Percentiles rank a stretch among this genome's conserved stretches.
Conservation (phyloP, 2,113 vertebrate genomes). For the Campylorhamphus procurvoides region DNA sequence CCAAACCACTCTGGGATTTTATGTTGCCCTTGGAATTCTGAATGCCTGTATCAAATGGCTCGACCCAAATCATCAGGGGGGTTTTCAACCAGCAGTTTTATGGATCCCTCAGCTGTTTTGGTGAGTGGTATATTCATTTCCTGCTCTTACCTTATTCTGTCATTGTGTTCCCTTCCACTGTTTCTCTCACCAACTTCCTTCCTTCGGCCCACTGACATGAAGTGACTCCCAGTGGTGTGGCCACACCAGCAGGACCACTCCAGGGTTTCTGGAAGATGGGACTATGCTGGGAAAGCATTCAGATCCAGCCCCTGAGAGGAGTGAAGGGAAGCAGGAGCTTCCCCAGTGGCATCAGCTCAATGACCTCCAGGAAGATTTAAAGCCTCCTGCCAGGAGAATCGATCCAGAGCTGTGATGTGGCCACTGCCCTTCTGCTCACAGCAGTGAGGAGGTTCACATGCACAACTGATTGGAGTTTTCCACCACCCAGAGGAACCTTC, state of each 20-base stretch:
- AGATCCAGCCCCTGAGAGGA: rapidly evolving
- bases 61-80: too few relatives aligned
- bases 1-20: neutral
- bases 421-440: neutral
- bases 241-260: neutral
- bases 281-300: neutral
- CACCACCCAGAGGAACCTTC: neutral
- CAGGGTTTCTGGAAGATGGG: neutral
- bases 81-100: neutral
- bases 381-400: neutral
- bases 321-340: neutral
- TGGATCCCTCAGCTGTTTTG: neutral
- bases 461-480: neutral
- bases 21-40: neutral
- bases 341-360: neutral
- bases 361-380: neutral
- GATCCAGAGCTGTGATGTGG: rapidly evolving
- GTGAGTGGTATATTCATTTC: neutral
- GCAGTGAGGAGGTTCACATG: neutral
- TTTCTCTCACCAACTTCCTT: neutral
- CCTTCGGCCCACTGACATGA: neutral
- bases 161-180: neutral
- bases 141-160: neutral
- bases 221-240: rapidly evolving
- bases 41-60: too few relatives aligned